Percentiles rank a stretch among this genome's conserved stretches.
These are phyloP conservation scores for Dolichopus griseipennis DNA, from an alignment of 2,888 invertebrate genomes.

Conservation along the genomic window DNA sequence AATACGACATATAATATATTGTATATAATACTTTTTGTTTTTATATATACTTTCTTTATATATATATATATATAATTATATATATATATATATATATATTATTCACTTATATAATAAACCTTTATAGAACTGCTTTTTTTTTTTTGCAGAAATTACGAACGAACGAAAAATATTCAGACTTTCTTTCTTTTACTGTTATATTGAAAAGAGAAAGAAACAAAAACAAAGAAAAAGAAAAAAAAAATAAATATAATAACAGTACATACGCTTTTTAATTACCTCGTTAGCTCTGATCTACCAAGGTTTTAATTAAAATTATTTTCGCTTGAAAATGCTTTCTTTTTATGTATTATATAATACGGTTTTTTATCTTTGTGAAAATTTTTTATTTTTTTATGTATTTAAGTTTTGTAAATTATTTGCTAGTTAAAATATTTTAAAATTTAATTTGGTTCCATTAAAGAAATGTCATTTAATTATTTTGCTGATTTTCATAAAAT, in stretches of 20 bases:
- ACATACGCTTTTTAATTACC: slow-evolving; percentile 30
- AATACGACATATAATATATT: not conserved
- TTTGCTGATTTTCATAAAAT: no score
- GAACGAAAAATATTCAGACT: no score
- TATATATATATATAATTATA: not conserved
- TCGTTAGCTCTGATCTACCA: slow-evolving; percentile 27
- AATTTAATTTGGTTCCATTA: no score
- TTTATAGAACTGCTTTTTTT: not conserved
- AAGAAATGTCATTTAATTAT: no score
- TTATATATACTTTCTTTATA: no score
- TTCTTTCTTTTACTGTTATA: not conserved
- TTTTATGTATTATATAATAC: not conserved
- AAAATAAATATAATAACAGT: slow-evolving; percentile 15
- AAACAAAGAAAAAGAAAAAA: no score
- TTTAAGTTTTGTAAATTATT: no score
- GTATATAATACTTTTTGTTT: not conserved
- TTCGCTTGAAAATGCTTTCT: slow-evolving; percentile 19
- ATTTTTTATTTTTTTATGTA: not conserved
- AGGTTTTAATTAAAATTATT: slow-evolving; percentile 42
- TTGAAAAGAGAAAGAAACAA: not conserved
- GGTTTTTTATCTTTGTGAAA: not conserved
- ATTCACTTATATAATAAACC: not conserved
- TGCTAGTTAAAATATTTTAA: no score
- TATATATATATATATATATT: not conserved
- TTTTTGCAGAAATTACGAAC: no score